Percentiles rank a stretch among this genome's conserved stretches.
phyloP scores from a whole-genome alignment of 1,140 invertebrate species.

The Argopecten irradians region DNA sequence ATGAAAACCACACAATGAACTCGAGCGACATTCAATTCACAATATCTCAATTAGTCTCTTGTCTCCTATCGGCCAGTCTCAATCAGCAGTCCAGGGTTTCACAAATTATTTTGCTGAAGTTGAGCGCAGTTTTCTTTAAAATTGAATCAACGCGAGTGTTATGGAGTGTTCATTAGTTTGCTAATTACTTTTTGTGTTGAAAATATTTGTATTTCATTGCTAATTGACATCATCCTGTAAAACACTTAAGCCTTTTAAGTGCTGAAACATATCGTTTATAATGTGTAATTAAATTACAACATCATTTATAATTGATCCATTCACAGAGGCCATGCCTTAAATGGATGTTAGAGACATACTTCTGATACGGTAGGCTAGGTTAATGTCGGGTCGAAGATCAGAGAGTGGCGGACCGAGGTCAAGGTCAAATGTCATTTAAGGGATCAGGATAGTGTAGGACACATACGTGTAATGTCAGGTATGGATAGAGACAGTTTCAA shows the following conservation, averaged over 20 bases:
- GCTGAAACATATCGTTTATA: not conserved
- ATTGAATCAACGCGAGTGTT: not conserved
- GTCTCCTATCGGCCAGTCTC: not conserved
- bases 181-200: not conserved
- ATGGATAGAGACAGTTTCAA: too few species aligned
- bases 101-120: not conserved
- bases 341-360: too few species aligned
- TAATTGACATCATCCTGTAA: not conserved
- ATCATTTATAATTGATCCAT: not conserved
- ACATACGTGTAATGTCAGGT: too few species aligned
- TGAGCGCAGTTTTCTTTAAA: not conserved
- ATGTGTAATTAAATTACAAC: not conserved
- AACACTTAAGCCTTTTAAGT: not conserved
- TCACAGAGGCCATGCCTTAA: not conserved
- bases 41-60: slow-evolving; percentile 5
- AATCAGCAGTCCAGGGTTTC: not conserved
- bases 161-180: not conserved
- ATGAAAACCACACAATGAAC: not conserved
- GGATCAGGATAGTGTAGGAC: too few species aligned
- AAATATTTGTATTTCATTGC: not conserved
- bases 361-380: too few species aligned
- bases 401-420: too few species aligned
- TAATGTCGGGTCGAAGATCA: too few species aligned
- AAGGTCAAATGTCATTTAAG: too few species aligned
- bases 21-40: not conserved